These are phyloP conservation scores for Acanthosoma haemorrhoidale DNA, from an alignment of 2,888 invertebrate genomes.

Conservation along the genomic window DNA sequence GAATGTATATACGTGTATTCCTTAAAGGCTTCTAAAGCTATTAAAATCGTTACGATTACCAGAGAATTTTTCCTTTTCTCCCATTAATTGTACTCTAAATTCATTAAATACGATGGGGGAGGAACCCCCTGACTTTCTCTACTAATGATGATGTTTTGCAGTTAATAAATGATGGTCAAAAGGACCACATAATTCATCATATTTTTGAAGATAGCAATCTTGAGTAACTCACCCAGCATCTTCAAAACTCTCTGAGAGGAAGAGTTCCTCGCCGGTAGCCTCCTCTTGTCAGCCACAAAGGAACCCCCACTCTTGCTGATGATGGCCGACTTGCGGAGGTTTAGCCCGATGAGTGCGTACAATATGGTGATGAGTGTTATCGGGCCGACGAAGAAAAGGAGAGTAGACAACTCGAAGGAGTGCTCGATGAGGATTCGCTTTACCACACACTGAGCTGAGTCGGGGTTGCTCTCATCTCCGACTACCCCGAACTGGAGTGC, in stretches of 20 bases:
- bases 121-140: no score
- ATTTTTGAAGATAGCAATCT: no score
- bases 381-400: conserved; percentile 58
- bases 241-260: conserved; percentile 65
- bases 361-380: conserved; percentile 57
- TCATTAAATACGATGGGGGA: no score
- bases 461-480: conserved; percentile 25
- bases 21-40: no score
- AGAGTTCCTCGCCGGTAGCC: conserved; percentile 44
- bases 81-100: no score
- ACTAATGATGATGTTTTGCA: no score
- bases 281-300: conserved; percentile 37
- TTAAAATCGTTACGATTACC: no score
- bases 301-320: conserved; percentile 39
- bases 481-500: conserved; percentile 49
- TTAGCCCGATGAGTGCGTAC: conserved; percentile 52
- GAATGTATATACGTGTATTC: no score
- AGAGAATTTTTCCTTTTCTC: no score
- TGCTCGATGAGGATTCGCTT: conserved; percentile 45
- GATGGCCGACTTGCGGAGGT: conserved; percentile 49
- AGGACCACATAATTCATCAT: no score
- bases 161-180: no score
- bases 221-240: conserved; percentile 64
- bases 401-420: conserved; percentile 56
- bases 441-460: conserved; percentile 47